Conservation (phyloP, 2,888 invertebrate genomes). For the Clepsis dumicolana region DNA sequence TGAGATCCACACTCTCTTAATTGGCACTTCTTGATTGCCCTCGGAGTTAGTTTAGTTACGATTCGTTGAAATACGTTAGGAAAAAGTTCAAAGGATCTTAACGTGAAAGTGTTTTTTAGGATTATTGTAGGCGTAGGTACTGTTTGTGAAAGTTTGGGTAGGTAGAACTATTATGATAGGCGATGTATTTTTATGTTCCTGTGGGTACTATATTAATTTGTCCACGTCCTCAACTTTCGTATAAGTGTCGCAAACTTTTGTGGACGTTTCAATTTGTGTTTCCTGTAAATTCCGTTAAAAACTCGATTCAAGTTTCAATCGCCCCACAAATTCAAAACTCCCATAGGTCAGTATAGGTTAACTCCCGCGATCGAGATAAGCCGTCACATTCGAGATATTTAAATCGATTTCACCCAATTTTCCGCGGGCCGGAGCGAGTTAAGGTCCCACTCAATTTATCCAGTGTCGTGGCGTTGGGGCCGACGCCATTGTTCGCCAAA, state of each 20-base stretch:
- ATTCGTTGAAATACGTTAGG: conserved; percentile 18
- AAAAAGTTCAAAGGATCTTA: not conserved
- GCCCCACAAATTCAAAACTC: conserved; percentile 17
- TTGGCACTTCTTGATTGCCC: conserved; percentile 70
- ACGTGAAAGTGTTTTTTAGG: not conserved
- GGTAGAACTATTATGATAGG: no score
- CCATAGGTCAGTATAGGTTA: conserved; percentile 56
- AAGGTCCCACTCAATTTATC: conserved; percentile 82
- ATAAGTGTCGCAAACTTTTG: no score
- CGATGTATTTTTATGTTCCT: no score
- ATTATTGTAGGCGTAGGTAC: no score
- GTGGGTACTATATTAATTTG: no score
- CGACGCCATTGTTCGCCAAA: conserved; percentile 82
- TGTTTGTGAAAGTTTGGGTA: no score
- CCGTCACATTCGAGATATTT: conserved; percentile 84
- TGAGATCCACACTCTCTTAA: conserved; percentile 64
- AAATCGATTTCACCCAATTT: conserved; percentile 86
- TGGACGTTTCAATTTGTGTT: not conserved
- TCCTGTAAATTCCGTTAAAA: conserved; percentile 3
- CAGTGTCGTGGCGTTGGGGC: conserved; percentile 75
- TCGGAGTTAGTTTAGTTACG: conserved; percentile 32
- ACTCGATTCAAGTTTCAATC: conserved; percentile 7
- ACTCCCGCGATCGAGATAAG: conserved; percentile 77
- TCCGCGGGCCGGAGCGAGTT: conserved; percentile 79
- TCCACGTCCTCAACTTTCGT: no score